Evolutionary conservation across 2,113 vertebrate genomes (phyloP).

Genomic region (Gnathonemus echidnorhynchus): DNA sequence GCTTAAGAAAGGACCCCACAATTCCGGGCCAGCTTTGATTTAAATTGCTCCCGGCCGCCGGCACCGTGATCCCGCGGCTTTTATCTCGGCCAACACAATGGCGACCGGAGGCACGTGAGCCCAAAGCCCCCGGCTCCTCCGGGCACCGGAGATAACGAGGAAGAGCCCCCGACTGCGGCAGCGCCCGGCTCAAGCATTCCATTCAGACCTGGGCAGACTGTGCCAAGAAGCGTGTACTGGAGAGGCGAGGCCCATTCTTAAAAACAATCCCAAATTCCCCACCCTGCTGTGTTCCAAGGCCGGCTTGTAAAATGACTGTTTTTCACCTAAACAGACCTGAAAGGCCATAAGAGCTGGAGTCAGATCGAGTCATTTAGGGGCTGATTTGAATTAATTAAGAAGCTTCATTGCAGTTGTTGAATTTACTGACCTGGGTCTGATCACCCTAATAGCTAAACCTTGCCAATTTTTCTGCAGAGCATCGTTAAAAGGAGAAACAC

Average conservation of each 20-base stretch:
- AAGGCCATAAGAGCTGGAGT: neutral
- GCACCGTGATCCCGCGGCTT: neutral
- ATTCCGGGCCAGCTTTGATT: constrained; percentile 9
- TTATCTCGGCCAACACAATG: constrained; percentile 13
- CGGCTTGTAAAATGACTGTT: neutral
- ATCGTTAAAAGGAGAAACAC: neutral
- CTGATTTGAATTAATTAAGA: neutral
- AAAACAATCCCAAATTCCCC: neutral
- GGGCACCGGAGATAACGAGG: neutral
- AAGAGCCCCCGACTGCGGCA: neutral
- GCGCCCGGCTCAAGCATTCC: neutral
- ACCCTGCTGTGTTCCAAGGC: neutral
- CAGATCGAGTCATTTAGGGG: neutral
- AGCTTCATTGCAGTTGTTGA: neutral
- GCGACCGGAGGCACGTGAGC: neutral
- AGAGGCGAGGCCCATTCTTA: neutral
- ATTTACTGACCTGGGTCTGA: neutral
- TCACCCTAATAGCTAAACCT: neutral
- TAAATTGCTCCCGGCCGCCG: constrained; percentile 7
- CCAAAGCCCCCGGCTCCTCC: neutral
- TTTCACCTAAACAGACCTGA: neutral
- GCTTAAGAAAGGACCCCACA: neutral
- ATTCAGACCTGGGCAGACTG: neutral
- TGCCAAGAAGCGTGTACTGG: neutral
- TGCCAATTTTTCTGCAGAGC: neutral